Evolutionary conservation across 2,888 invertebrate genomes (phyloP), one percentile per base, ranked within the genome.

Genomic region (Parasteatoda lunata): DNA sequence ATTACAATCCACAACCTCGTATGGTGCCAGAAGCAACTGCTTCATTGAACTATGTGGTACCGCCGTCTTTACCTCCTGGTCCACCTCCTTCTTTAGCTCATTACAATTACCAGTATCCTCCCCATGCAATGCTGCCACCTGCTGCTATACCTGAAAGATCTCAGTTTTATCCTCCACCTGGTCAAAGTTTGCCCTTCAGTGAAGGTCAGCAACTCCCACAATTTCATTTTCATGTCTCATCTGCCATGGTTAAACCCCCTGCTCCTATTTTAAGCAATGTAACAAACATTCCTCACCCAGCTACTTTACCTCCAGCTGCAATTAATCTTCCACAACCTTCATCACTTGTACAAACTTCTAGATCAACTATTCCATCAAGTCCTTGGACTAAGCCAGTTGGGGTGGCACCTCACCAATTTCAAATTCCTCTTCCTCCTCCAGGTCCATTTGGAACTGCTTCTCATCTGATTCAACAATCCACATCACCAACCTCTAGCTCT

Each of bases 401-500:
- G 30, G 78, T 70, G 54, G 90, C 89, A 71, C 93, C 93, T 0
- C 94, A 96, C 91, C 94, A 94, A 91, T 96, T 95, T 91, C 96
- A 94, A 93, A 96, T 95, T 90, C 91, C 92, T 0, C 92, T 93
- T 92, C 93, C 93, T 0, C 90, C 91, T 15, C 48, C 88, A 47
- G 77, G 88, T 48, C 47, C 89, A 65, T 72, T 89, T 70, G 59
- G 47, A 8, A 68, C 80, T 68, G n/a, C 65, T 9, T 45, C 73
- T 65, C 49, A 54, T 49, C 47, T 76, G 72, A 65, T 92, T 92
- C 91, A 92, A 15, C 92, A 47, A 54, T 15, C 92, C 6, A 92
- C 92, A 13, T 88, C 89, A 49, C 82, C 90, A 30, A 15, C 69
- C 47, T 51, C 76, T 9, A 72, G 13, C 66, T 13, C 71, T 15